Evolutionary conservation across 1,140 invertebrate genomes (phyloP), one percentile per base, ranked within the genome.

Genomic region (Bombus waltoni): DNA sequence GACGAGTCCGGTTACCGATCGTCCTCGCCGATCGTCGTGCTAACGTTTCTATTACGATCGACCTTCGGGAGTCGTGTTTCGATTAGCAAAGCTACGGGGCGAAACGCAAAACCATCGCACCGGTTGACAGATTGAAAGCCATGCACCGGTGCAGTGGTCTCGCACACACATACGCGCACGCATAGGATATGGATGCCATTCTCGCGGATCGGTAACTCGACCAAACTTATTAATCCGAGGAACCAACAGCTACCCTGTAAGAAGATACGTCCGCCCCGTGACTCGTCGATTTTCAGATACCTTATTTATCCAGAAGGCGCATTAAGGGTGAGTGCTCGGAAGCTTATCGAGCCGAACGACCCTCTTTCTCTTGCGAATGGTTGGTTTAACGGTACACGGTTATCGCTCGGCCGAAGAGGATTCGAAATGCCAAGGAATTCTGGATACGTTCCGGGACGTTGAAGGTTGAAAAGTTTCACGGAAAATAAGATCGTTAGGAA

Each of bases 251-350:
- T 32, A 32, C 59, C n/a, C 73, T 8, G 88, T 88, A 89, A 89
- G 83, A 85, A 86, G 87, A 88, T 88, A 88, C 79, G 86, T 88
- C 79, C 83, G 88, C 68, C 44, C 66, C 18, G 62, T 89, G 88
- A 89, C 83, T 89, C 88, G 88, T 83, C 78, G 78, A 82, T 86
- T 80, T 88, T 38, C 15, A 66, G 74, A 86, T 71, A 80, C 44
- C 83, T 75, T 77, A 75, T 85, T 88, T 78, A 59, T 72, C 44
- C 88, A 62, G 68, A 85, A 83, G 35, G 40, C 28, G 57, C 57
- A 77, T 83, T 83, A 87, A 77, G 53, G 35, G 40, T 42, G 44
- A 35, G 40, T 35, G 6, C 42, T 18, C 38, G 59, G 42, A 8
- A 28, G 32, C 77, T 80, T 80, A 70, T 80, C 77, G 6, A 53